phyloP scores from a whole-genome alignment of 64 coral and sea anemone genomes.

The Actinia tenebrosa region DNA sequence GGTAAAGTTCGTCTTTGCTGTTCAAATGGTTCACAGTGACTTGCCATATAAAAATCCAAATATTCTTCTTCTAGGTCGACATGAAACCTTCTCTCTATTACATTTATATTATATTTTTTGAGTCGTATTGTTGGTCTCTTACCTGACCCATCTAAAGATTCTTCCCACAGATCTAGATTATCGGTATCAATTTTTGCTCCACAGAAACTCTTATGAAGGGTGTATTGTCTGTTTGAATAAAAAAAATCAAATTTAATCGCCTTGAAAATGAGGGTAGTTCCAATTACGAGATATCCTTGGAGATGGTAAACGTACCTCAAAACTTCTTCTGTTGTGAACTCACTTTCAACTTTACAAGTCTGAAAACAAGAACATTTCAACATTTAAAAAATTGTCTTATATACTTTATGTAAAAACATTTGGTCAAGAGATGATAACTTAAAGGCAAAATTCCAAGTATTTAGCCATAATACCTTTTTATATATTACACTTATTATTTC shows the following conservation, averaged over 20 bases:
- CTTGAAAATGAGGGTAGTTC: too few relatives aligned
- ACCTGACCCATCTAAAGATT: constrained; percentile 96
- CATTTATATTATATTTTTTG: not conserved
- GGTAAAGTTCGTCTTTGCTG: too few relatives aligned
- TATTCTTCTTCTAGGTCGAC: too few relatives aligned
- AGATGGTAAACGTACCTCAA: constrained; percentile 36
- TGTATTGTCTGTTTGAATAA: constrained; percentile 59
- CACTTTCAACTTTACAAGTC: constrained; percentile 87
- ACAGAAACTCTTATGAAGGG: constrained; percentile 88
- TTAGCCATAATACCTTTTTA: too few relatives aligned
- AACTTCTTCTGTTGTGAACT: constrained; percentile 59
- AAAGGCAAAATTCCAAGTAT: not conserved
- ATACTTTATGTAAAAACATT: not conserved
- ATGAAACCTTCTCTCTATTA: not conserved
- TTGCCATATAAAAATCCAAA: not conserved
- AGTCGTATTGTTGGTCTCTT: not conserved
- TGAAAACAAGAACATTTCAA: constrained; percentile 4
- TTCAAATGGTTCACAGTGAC: not conserved
- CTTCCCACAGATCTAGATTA: constrained; percentile 85
- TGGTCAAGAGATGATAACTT: not conserved
- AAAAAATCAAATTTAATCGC: not conserved
- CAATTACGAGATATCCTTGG: not conserved
- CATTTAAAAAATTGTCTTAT: not conserved
- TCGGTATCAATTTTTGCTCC: constrained; percentile 68
- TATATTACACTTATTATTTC: not conserved